These are phyloP conservation scores for Lasioglossum figueresi DNA, from an alignment of 2,888 invertebrate genomes.

Conservation along the genomic window DNA sequence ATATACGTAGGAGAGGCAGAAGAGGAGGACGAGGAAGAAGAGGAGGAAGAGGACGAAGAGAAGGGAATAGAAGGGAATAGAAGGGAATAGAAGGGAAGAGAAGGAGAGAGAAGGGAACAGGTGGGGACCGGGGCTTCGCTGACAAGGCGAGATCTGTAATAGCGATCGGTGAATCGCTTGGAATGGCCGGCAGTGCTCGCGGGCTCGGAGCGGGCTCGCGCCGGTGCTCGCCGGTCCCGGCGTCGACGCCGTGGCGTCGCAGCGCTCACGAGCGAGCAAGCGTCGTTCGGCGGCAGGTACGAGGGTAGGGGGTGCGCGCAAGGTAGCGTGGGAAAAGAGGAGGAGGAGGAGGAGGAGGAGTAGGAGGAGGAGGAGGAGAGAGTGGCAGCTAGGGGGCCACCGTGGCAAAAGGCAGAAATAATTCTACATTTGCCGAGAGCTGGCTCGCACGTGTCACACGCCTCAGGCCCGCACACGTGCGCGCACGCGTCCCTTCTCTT, in stretches of 20 bases:
- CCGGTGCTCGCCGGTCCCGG: constrained; percentile 31
- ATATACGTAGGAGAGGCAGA: neutral
- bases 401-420: constrained; percentile 67
- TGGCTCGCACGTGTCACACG: constrained; percentile 59
- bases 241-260: constrained; percentile 59
- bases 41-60: neutral
- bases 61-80: neutral
- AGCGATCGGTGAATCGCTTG: constrained; percentile 47
- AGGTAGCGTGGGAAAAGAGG: constrained; percentile 49
- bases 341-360: constrained; percentile 1
- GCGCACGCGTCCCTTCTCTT: constrained; percentile 37
- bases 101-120: neutral
- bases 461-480: constrained; percentile 52
- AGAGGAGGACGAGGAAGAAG: neutral
- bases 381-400: constrained; percentile 39
- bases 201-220: constrained; percentile 9
- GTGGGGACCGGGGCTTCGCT: constrained; percentile 13
- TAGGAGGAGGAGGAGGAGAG: constrained; percentile 1
- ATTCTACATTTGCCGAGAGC: constrained; percentile 66
- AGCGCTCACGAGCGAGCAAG: constrained; percentile 56
- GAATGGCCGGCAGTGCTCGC: constrained; percentile 42
- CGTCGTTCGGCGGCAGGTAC: constrained; percentile 52
- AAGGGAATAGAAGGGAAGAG: neutral
- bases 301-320: constrained; percentile 40
- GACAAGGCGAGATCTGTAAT: constrained; percentile 51